These are phyloP conservation scores for Morelia viridis DNA, from an alignment of 2,797 vertebrate genomes.

Conservation along the genomic window DNA sequence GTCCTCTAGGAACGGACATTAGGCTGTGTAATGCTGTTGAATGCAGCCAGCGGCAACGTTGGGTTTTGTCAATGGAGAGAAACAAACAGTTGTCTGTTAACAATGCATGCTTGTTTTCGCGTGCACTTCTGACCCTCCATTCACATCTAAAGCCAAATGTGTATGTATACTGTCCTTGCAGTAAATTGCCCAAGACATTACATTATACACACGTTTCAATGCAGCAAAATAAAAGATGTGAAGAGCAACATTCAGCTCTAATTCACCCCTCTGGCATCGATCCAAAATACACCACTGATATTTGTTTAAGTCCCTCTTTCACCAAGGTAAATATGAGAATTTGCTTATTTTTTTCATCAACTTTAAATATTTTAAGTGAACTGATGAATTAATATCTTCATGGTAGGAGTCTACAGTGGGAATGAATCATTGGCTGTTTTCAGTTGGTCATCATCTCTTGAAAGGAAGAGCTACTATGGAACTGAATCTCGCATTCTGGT, in stretches of 20 bases:
- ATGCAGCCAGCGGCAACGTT: not conserved
- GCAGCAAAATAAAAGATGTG: conserved; percentile 24
- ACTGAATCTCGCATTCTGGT: not conserved
- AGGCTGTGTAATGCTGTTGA: conserved; percentile 6
- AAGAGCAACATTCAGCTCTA: conserved; percentile 13
- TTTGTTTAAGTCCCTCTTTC: not conserved
- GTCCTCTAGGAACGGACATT: conserved; percentile 24
- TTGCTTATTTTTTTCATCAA: not conserved
- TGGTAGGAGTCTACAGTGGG: not conserved
- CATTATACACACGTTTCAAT: conserved; percentile 21
- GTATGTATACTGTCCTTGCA: conserved; percentile 13
- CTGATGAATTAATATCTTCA: not conserved
- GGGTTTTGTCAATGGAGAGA: conserved; percentile 41
- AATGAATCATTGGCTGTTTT: not conserved
- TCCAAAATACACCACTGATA: conserved; percentile 21
- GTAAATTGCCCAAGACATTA: conserved; percentile 29
- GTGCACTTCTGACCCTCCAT: conserved; percentile 33
- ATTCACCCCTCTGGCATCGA: not conserved
- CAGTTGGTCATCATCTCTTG: not conserved
- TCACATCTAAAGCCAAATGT: conserved; percentile 33
- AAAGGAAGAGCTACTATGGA: not conserved
- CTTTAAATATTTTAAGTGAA: not conserved
- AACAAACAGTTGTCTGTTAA: conserved; percentile 41
- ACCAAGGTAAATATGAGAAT: not conserved
- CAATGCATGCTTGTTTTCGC: conserved; percentile 38